Evolutionary conservation across 53 echinoderm and acorn worm species (phyloP), one percentile per base, ranked within the genome.

Genomic region (Henricia sp.): DNA sequence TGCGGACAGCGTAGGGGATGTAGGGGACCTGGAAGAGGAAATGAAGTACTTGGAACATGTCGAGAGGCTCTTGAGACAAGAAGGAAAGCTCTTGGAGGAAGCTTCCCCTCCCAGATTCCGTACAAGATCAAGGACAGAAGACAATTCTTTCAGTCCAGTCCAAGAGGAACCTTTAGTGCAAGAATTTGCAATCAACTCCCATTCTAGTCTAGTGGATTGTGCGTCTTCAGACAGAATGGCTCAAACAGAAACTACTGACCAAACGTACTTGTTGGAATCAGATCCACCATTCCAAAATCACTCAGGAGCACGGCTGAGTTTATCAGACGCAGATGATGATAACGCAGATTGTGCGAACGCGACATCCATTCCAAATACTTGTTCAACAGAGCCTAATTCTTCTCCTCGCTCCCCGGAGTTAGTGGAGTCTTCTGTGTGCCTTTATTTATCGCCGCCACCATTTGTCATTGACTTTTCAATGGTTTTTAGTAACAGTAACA

Each of bases 361-460:
- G 25, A 43, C 26, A n/a, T 40, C 32, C 77, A 77, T 57, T 77
- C 58, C 59, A 58, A 57, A 39, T 38, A 6, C 76, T 57, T 74
- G 20, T 9, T 52, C 76, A 24, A 24, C 35, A 37, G 52, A 72
- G 33, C 26, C 11, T 40, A 27, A 34, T 32, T 13, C 23, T 54
- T 59, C 80, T 63, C 32, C 36, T 16, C 23, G 50, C 27, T 14
- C 50, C 46, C n/a, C 80, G 29, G 2, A 64, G 65, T 42, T 64
- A n/a, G 80, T 80, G 6, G 63, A 80, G 64, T 80, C 80, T 9
- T 80, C 80, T 35, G 63, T 80, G 64, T 80, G 64, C 50, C 80
- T 80, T 80, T 80, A 80, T 37, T 33, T 80, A 46, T 65, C 64
- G 27, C 80, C 80, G 48, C 43, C 64, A 25, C 80, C 64, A 21